Base-by-base conservation (phyloP, 2,113 vertebrate genomes). In the Ariopsis seemanni region DNA sequence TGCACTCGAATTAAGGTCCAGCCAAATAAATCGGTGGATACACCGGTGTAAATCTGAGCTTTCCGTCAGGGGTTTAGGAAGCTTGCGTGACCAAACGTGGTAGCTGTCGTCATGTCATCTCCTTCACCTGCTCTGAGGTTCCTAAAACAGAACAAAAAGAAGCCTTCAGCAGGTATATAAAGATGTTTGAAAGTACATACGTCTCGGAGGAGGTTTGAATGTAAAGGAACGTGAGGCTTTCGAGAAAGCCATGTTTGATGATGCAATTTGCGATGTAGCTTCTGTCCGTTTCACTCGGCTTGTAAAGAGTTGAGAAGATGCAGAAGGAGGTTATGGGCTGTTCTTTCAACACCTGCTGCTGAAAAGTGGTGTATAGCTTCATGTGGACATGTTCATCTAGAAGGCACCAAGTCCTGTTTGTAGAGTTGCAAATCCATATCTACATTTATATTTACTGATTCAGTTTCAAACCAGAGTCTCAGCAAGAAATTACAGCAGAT, bases 271-370 rank as follows among this genome's bases (percentile, higher is more conserved):
- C 6, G 30, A 71, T 42, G 30, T 18, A 18, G 69, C 14, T 17
- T 2, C 27, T 17, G 14, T 34, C 30, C 5, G 27, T 63, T 84
- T 67, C 55, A 82, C 71, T 74, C 71, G 1, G 20, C 71, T 22
- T 60, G 58, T 87, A 60, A 87, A 86, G 80, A 80, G 52, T 52
- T 42, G 8, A 34, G 42, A 72, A 11, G 34, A 52, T 83, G 48
- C 83, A 18, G 60, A 74, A 85, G 55, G 50, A 90, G 69, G 80
- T 86, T 89, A 71, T 75, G 42, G 85, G 55, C 63, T 86, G 83
- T 91, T 92, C 65, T 86, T 87, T 88, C 55, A 90, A 84, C 87
- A 85, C 82, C 86, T 88, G 72, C 84, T 86, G 89, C 86, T 92
- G 89, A 87, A 88, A 89, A 80, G 78, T 87, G 71, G 69, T 90